These are phyloP conservation scores for Synanthedon andrenaeformis DNA, from an alignment of 2,888 invertebrate genomes.

Conservation along the genomic window DNA sequence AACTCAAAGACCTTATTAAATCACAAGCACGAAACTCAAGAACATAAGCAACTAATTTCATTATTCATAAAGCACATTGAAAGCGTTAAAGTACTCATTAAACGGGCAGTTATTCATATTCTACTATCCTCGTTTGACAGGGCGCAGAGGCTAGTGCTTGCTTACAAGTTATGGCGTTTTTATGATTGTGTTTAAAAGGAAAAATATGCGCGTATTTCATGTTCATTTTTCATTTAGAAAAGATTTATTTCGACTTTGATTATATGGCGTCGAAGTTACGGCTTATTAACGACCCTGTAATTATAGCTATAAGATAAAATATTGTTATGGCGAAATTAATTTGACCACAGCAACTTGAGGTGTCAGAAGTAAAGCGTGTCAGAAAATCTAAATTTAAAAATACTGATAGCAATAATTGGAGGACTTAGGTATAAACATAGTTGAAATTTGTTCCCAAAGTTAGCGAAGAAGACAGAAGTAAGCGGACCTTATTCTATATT, in stretches of 20 bases:
- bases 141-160: conserved; percentile 47
- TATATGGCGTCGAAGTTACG: conserved; percentile 54
- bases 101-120: conserved; percentile 55
- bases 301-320: conserved; percentile 53
- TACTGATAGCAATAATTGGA: too few relatives aligned
- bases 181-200: conserved; percentile 56
- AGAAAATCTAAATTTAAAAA: too few relatives aligned
- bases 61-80: conserved; percentile 70
- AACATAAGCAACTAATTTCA: conserved; percentile 66
- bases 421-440: too few relatives aligned
- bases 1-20: conserved; percentile 58
- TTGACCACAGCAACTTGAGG: background rate
- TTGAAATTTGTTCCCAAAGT: too few relatives aligned
- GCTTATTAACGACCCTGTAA: conserved; percentile 58
- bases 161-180: conserved; percentile 59
- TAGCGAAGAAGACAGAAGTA: too few relatives aligned
- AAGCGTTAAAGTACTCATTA: conserved; percentile 69
- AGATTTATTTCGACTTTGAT: conserved; percentile 63
- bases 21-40: conserved; percentile 53
- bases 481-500: too few relatives aligned
- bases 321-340: conserved; percentile 18
- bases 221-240: conserved; percentile 55
- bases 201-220: conserved; percentile 58
- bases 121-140: conserved; percentile 61
- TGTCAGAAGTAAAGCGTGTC: background rate